A percentile compares a stretch with the other conserved stretches of the same genome.
Conservation (phyloP, 2,113 vertebrate species). For the Hippoglossus stenolepis region DNA sequence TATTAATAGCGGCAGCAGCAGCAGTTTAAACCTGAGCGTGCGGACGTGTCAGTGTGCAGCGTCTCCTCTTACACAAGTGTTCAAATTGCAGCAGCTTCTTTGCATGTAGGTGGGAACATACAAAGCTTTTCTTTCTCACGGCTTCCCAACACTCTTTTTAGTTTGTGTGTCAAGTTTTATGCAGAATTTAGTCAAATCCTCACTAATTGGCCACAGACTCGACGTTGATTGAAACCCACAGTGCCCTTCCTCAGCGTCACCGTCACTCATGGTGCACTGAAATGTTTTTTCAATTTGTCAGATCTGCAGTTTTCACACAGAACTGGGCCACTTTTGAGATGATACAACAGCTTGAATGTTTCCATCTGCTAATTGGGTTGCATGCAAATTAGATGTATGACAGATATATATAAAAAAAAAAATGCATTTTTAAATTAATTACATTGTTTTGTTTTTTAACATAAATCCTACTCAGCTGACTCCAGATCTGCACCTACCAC, state of each 20-base stretch:
- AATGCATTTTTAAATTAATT: too few species aligned
- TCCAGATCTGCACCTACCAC: too few species aligned
- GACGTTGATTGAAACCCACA: not conserved
- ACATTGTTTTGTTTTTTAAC: too few species aligned
- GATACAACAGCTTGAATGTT: not conserved
- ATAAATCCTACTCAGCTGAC: not conserved
- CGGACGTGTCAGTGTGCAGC: not conserved
- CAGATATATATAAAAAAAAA: too few species aligned
- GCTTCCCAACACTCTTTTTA: not conserved
- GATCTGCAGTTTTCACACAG: not conserved
- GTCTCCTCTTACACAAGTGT: not conserved
- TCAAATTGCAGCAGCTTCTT: not conserved
- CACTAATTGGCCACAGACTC: not conserved
- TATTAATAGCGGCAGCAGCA: not conserved
- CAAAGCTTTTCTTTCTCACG: not conserved
- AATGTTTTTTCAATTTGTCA: conserved; percentile 1
- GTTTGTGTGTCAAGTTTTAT: not conserved
- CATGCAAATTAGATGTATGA: too few species aligned
- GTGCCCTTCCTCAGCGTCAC: not conserved
- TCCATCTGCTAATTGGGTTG: not conserved
- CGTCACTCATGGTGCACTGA: not conserved
- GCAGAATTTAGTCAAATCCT: not conserved
- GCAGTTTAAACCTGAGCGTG: not conserved
- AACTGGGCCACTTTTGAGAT: not conserved
- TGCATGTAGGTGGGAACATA: not conserved